These are phyloP conservation scores for Lithobates sylvaticus DNA, from an alignment of 2,797 vertebrate species.

Conservation along the genomic window DNA sequence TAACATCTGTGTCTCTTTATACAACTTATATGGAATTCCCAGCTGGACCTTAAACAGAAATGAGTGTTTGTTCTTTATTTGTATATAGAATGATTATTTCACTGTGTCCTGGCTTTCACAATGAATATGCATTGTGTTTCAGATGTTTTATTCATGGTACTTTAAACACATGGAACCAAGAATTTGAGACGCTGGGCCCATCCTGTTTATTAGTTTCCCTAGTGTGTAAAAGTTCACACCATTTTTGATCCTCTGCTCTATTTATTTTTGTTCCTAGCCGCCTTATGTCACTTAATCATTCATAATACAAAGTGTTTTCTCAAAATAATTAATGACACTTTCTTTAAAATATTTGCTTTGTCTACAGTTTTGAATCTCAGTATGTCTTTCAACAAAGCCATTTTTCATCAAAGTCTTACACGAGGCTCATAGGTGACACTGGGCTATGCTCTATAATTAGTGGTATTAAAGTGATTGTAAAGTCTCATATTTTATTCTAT, in stretches of 20 bases:
- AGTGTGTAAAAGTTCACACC: conserved; percentile 2
- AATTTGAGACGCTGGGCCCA: background rate
- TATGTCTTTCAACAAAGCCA: background rate
- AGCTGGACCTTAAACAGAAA: background rate
- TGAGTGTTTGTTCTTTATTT: background rate
- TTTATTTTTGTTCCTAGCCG: background rate
- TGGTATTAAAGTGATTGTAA: no score
- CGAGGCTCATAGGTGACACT: background rate
- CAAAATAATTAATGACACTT: background rate
- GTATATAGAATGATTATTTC: conserved; percentile 3
- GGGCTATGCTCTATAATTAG: background rate
- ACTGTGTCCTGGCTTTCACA: background rate
- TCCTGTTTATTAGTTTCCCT: background rate
- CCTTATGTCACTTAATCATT: background rate
- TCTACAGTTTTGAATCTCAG: no score
- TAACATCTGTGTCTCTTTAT: background rate
- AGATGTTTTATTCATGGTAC: conserved; percentile 7
- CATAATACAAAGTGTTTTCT: no score
- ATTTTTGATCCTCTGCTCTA: background rate
- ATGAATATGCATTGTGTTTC: conserved; percentile 9
- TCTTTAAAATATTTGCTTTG: background rate
- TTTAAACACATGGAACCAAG: background rate
- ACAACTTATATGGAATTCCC: background rate
- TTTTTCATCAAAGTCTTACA: background rate
- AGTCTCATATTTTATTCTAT: no score